Conservation (phyloP, 1,140 invertebrate species). For the Aphidius gifuensis region DNA sequence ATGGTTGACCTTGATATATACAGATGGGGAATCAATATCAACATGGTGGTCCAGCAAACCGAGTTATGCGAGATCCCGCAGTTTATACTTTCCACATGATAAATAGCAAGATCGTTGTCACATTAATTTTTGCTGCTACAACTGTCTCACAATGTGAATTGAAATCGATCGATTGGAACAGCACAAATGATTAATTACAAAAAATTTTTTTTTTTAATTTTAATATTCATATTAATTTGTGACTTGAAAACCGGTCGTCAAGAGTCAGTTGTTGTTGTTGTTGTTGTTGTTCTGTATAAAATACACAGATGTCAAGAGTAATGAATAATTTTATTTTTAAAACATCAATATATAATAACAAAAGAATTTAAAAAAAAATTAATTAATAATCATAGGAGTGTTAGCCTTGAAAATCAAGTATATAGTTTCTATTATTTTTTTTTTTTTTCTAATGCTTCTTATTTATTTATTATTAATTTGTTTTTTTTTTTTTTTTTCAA, state of each 20-base stretch:
- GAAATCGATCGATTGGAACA: conserved; percentile 39
- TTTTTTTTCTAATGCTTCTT: neutral
- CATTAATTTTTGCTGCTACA: conserved; percentile 31
- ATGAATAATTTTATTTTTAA: too few species aligned
- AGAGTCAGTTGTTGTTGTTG: conserved; percentile 11
- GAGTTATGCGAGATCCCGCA: conserved; percentile 10
- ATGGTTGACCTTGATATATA: conserved; percentile 1
- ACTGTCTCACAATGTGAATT: conserved; percentile 24
- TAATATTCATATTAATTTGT: conserved; percentile 24
- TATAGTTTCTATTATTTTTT: too few species aligned
- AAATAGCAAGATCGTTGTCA: conserved; percentile 40
- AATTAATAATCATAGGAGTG: too few species aligned
- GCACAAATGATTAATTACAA: conserved; percentile 38
- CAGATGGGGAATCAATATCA: conserved; percentile 14
- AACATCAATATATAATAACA: too few species aligned
- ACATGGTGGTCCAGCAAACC: conserved; percentile 19
- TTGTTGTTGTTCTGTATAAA: neutral
- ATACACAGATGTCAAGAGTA: neutral
- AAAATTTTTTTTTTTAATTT: neutral
- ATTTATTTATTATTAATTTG: conserved; percentile 6
- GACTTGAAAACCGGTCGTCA: neutral
- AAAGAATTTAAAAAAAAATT: too few species aligned
- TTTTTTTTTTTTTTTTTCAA: neutral
- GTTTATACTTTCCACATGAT: conserved; percentile 41
- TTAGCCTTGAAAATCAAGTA: too few species aligned